Percentiles rank a stretch among this genome's conserved stretches.
Conservation (phyloP, 2,113 vertebrate genomes). For the Thalassarche chlororhynchos region DNA sequence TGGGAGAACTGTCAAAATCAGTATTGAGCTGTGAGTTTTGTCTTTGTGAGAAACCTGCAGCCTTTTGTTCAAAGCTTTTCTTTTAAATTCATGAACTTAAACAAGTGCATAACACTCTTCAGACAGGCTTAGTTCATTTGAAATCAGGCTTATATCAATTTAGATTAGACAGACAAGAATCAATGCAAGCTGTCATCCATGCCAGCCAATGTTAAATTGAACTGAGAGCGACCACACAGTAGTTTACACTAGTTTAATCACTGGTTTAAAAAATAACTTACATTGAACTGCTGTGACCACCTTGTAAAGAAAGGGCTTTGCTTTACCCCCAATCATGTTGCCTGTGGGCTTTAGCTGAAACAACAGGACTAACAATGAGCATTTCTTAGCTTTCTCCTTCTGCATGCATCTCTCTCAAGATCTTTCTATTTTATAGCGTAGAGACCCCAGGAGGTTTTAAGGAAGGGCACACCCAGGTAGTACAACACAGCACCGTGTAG, state of each 20-base stretch:
- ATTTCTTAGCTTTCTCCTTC: neutral
- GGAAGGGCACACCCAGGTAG: neutral
- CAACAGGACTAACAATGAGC: neutral
- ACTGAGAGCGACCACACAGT: neutral
- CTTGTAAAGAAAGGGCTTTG: neutral
- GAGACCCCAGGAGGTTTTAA: neutral
- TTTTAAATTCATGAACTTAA: neutral
- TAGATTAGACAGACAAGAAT: conserved; percentile 28
- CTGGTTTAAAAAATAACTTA: neutral
- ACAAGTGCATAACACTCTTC: neutral
- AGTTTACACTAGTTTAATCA: neutral
- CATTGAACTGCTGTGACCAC: neutral
- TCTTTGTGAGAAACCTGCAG: neutral
- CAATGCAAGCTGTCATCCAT: neutral
- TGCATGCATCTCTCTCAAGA: neutral
- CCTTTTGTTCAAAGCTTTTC: conserved; percentile 18
- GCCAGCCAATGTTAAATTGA: neutral
- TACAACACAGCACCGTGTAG: rapidly evolving
- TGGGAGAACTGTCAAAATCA: neutral
- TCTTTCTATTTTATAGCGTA: neutral
- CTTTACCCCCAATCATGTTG: neutral
- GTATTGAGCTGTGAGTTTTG: neutral
- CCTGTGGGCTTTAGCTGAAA: neutral
- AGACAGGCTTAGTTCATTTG: conserved; percentile 3
- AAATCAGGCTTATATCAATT: conserved; percentile 20